A percentile compares a stretch with the other conserved stretches of the same genome.
Conservation (phyloP, 2,113 vertebrate genomes). For the Microtus oregoni region DNA sequence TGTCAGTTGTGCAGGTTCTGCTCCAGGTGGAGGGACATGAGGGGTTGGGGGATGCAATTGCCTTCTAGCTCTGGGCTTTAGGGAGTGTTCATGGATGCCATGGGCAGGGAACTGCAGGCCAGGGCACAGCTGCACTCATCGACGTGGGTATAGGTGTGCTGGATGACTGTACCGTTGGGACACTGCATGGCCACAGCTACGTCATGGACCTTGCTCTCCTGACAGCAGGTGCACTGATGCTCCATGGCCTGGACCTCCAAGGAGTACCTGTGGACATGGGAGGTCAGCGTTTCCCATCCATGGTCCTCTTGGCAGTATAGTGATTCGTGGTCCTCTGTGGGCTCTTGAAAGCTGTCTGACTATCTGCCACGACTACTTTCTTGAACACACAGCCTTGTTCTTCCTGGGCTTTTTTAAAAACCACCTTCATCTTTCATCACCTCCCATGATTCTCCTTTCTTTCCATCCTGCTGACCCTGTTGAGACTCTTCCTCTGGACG, state of each 20-base stretch:
- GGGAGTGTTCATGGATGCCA: rapidly evolving
- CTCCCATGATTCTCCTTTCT: background rate
- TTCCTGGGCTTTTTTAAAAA: background rate
- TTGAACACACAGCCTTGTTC: rapidly evolving
- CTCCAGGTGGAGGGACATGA: background rate
- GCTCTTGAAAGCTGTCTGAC: background rate
- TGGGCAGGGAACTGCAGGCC: slow-evolving; percentile 32
- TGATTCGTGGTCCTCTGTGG: background rate
- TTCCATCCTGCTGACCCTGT: background rate
- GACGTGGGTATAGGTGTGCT: slow-evolving; percentile 84
- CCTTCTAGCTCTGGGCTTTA: background rate
- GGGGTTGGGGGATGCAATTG: background rate
- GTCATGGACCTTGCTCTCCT: slow-evolving; percentile 83
- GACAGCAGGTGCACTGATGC: slow-evolving; percentile 91
- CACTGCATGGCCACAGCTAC: slow-evolving; percentile 88
- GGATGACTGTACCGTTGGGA: slow-evolving; percentile 80
- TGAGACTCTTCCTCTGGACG: background rate
- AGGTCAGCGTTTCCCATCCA: background rate
- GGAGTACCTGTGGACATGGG: slow-evolving; percentile 89
- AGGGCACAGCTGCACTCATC: slow-evolving; percentile 87
- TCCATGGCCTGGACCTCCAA: slow-evolving; percentile 85
- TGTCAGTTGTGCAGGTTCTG: background rate
- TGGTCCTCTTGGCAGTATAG: background rate
- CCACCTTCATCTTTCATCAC: background rate
- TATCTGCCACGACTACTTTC: background rate